A percentile compares a stretch with the other conserved stretches of the same genome.
Evolutionary conservation across 2,888 invertebrate genomes (phyloP).

Genomic region (Sarcophaga subvicina): DNA sequence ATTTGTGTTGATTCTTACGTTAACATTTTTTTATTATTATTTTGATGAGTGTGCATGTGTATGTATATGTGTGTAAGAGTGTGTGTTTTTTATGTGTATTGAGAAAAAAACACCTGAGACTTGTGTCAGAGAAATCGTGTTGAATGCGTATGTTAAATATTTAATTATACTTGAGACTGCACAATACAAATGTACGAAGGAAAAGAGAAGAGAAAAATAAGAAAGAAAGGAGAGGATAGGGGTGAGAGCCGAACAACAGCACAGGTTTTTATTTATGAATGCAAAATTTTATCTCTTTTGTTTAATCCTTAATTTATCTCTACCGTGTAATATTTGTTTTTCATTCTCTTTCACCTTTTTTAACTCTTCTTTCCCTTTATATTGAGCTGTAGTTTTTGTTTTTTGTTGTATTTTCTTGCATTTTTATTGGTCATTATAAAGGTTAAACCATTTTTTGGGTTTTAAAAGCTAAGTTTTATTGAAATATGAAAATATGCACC

Average conservation of each 20-base stretch:
- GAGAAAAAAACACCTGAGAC: conserved; percentile 64
- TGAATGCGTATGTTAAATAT: conserved; percentile 62
- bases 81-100: conserved; percentile 27
- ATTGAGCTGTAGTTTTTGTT: not conserved
- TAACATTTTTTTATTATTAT: conserved; percentile 2
- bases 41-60: too few species aligned
- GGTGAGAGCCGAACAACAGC: too few species aligned
- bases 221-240: too few species aligned
- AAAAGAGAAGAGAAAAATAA: not conserved
- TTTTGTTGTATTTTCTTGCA: too few species aligned
- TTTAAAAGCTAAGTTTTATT: too few species aligned
- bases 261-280: too few species aligned
- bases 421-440: too few species aligned
- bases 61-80: too few species aligned
- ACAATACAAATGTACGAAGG: not conserved
- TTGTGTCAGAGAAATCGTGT: conserved; percentile 29
- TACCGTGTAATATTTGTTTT: not conserved
- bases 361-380: not conserved
- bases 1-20: conserved; percentile 1
- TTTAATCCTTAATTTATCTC: conserved; percentile 40
- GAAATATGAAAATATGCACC: too few species aligned
- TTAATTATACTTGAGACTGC: conserved; percentile 55
- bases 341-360: not conserved
- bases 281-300: conserved; percentile 7
- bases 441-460: too few species aligned